Evolutionary conservation across 1,140 invertebrate species (phyloP).

Genomic region (Periplaneta americana): DNA sequence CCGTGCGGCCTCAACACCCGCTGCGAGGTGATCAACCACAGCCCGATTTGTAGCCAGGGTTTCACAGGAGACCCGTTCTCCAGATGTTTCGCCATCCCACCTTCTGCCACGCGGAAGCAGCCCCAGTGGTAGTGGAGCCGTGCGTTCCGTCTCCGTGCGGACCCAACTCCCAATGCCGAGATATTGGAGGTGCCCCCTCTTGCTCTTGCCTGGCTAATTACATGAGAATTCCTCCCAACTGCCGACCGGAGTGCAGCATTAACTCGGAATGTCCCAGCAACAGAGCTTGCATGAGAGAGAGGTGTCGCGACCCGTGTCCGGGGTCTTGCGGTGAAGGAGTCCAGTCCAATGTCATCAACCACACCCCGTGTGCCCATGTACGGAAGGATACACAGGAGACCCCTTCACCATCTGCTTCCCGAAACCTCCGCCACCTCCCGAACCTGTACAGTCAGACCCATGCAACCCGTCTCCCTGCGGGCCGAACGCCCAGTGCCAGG

Average conservation of each 20-base stretch:
- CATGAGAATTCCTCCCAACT: conserved; percentile 64
- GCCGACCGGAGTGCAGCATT: conserved; percentile 64
- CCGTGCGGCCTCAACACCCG: too few species aligned
- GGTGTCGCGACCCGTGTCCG: conserved; percentile 65
- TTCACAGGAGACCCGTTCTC: too few species aligned
- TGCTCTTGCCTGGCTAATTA: conserved; percentile 60
- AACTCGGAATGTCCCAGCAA: conserved; percentile 65
- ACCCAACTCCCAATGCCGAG: conserved; percentile 48
- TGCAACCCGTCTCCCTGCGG: conserved; percentile 57
- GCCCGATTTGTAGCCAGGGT: too few species aligned
- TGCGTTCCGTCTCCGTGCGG: conserved; percentile 41
- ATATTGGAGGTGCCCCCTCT: conserved; percentile 50
- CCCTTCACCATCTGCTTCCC: conserved; percentile 49
- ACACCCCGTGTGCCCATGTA: conserved; percentile 50
- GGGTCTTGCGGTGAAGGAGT: conserved; percentile 64
- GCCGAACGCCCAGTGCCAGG: conserved; percentile 57
- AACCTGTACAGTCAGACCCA: conserved; percentile 35
- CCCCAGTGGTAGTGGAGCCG: conserved; percentile 26
- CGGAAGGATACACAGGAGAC: conserved; percentile 49
- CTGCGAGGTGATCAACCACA: too few species aligned
- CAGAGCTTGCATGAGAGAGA: conserved; percentile 62
- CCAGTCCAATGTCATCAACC: conserved; percentile 46
- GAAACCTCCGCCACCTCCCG: conserved; percentile 20
- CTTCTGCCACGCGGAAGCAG: conserved; percentile 24
- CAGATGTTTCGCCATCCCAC: too few species aligned